A percentile compares a stretch with the other conserved stretches of the same genome.
Evolutionary conservation across 2,113 vertebrate genomes (phyloP).

Genomic region (Nymphicus hollandicus): DNA sequence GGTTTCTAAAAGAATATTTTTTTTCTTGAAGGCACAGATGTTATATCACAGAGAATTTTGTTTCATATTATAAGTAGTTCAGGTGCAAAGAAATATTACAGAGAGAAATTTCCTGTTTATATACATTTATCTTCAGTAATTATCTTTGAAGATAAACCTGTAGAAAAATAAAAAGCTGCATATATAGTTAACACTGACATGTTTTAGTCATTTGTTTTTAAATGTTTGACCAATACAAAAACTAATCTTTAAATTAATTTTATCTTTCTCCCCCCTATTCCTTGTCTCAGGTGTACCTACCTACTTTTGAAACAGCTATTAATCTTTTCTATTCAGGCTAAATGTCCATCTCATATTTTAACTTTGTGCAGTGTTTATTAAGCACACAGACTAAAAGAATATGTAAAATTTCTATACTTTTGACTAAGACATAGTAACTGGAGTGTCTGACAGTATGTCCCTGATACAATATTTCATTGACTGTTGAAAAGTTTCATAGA

Average conservation of each 20-base stretch:
- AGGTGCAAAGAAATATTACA: slow-evolving; percentile 66
- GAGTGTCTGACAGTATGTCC: not conserved
- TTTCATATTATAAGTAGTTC: slow-evolving; percentile 57
- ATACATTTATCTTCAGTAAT: slow-evolving; percentile 48
- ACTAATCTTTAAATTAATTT: slow-evolving; percentile 53
- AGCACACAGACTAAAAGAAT: not conserved
- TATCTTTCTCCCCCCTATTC: slow-evolving; percentile 18
- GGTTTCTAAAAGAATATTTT: slow-evolving; percentile 29
- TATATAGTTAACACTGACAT: slow-evolving; percentile 35
- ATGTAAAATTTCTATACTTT: not conserved
- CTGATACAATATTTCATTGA: not conserved
- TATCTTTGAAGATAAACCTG: slow-evolving; percentile 20
- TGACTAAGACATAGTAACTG: not conserved
- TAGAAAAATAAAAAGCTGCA: not conserved
- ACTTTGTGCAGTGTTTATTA: slow-evolving; percentile 10
- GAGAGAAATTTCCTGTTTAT: slow-evolving; percentile 67
- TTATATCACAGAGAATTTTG: slow-evolving; percentile 55
- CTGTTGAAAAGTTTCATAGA: not conserved
- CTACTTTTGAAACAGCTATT: slow-evolving; percentile 38
- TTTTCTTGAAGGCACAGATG: slow-evolving; percentile 58
- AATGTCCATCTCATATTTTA: not conserved
- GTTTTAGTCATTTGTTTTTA: slow-evolving; percentile 53
- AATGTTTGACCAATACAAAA: slow-evolving; percentile 57
- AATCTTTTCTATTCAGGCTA: slow-evolving; percentile 33
- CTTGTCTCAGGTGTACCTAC: not conserved